These are phyloP conservation scores for Lasioglossum baleicum DNA, from an alignment of 1,140 invertebrate genomes.

Conservation along the genomic window DNA sequence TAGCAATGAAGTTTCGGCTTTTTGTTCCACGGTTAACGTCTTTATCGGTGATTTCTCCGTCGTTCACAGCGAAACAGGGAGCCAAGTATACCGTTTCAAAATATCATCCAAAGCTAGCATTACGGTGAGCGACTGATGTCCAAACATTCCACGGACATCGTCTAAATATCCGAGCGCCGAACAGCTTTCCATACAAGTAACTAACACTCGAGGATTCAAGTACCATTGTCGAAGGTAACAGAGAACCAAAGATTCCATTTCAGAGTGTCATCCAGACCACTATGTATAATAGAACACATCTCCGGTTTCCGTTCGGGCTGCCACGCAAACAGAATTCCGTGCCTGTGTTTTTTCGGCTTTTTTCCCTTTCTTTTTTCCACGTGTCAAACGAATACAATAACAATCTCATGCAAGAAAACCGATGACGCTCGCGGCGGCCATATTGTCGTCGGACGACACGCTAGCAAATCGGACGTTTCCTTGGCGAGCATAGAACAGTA, in stretches of 20 bases:
- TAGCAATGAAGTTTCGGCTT: too few species aligned
- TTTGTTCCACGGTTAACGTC: too few species aligned
- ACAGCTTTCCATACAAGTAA: not conserved
- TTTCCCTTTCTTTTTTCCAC: not conserved
- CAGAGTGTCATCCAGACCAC: not conserved
- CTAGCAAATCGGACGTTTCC: too few species aligned
- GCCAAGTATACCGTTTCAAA: not conserved
- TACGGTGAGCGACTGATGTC: slow-evolving; percentile 1
- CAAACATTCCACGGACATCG: slow-evolving; percentile 2
- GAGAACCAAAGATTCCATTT: slow-evolving; percentile 6
- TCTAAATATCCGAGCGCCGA: slow-evolving; percentile 1
- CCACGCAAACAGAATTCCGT: not conserved
- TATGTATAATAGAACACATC: not conserved
- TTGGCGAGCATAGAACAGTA: too few species aligned
- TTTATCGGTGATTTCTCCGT: not conserved
- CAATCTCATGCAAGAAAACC: too few species aligned
- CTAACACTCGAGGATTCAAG: not conserved
- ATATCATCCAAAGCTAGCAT: not conserved
- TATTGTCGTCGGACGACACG: too few species aligned
- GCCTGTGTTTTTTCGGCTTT: not conserved
- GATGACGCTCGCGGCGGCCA: too few species aligned
- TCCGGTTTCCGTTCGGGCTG: not conserved
- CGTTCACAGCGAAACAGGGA: not conserved
- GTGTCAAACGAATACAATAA: not conserved
- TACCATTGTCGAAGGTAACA: not conserved